Evolutionary conservation across 2,888 invertebrate species (phyloP).

Genomic region (Drosophila pseudotalamancana): DNA sequence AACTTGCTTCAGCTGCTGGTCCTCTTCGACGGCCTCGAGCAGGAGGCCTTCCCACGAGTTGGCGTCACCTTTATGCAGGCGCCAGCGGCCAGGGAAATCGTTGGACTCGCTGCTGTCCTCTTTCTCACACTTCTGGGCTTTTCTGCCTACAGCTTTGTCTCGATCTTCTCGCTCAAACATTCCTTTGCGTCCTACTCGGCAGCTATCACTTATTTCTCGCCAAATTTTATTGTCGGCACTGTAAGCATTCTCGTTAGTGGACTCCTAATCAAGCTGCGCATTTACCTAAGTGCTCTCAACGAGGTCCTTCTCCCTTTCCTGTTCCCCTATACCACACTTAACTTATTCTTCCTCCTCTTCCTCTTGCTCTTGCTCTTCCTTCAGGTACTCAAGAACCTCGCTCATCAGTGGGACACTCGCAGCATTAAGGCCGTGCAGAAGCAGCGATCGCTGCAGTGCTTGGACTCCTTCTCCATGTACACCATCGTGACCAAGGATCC

Average conservation of each 20-base stretch:
- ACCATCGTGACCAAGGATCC: conserved; percentile 83
- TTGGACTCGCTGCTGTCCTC: conserved; percentile 33
- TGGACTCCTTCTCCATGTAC: conserved; percentile 83
- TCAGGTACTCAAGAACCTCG: conserved; percentile 82
- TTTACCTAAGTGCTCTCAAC: conserved; percentile 71
- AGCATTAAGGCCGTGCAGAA: conserved; percentile 68
- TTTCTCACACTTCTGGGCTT: conserved; percentile 42
- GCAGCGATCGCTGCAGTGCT: conserved; percentile 79
- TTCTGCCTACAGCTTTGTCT: conserved; percentile 46
- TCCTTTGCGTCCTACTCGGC: conserved; percentile 43
- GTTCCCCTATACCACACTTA: background rate
- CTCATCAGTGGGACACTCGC: conserved; percentile 81
- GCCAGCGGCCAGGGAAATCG: conserved; percentile 43
- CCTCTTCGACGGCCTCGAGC: conserved; percentile 57
- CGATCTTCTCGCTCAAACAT: conserved; percentile 41
- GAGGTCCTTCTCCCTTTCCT: conserved; percentile 50
- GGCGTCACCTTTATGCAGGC: conserved; percentile 67
- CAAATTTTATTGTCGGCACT: conserved; percentile 71
- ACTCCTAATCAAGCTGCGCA: conserved; percentile 61
- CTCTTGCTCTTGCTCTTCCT: conserved; percentile 10
- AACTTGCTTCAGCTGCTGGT: conserved; percentile 49
- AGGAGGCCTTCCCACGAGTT: conserved; percentile 52
- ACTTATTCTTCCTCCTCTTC: background rate
- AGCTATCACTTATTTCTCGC: conserved; percentile 69
- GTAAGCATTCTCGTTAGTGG: conserved; percentile 63